phyloP scores from a whole-genome alignment of 2,888 invertebrate species.

The Syritta pipiens region DNA sequence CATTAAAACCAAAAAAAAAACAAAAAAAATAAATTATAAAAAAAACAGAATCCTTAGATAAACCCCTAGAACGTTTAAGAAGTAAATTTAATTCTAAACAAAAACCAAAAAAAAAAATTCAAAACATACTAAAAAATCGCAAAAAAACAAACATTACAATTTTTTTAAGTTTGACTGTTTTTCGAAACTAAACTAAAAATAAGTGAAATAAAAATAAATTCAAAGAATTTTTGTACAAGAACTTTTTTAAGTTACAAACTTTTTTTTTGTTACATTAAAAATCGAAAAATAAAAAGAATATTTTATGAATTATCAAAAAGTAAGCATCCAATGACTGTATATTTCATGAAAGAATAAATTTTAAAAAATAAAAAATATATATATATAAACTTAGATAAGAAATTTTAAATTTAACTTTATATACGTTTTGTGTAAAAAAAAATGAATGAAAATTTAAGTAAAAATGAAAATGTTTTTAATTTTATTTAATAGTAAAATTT shows the following conservation, averaged over 20 bases:
- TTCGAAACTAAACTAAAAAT: slow-evolving; percentile 5
- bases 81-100: slow-evolving; percentile 28
- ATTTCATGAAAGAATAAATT: slow-evolving; percentile 41
- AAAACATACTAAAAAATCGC: slow-evolving; percentile 21
- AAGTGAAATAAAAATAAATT: slow-evolving; percentile 16
- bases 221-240: slow-evolving; percentile 63
- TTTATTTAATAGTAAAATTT: slow-evolving; percentile 30
- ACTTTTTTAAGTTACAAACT: no score
- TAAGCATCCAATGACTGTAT: slow-evolving; percentile 55
- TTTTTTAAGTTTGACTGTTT: no score
- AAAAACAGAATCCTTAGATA: slow-evolving; percentile 36
- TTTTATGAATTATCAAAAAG: slow-evolving; percentile 13
- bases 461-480: background rate
- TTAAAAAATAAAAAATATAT: slow-evolving; percentile 1
- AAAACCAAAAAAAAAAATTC: slow-evolving; percentile 20
- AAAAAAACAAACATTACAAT: slow-evolving; percentile 10
- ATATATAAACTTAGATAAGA: slow-evolving; percentile 35
- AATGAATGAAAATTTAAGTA: slow-evolving; percentile 19
- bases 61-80: slow-evolving; percentile 55
- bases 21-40: slow-evolving; percentile 20
- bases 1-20: slow-evolving; percentile 20
- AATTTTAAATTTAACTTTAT: slow-evolving; percentile 43
- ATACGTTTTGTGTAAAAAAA: slow-evolving; percentile 54
- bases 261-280: no score
- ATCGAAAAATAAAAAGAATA: background rate